A percentile compares a stretch with the other conserved stretches of the same genome.
phyloP scores from a whole-genome alignment of 2,113 vertebrate species.

The Upupa epops region DNA sequence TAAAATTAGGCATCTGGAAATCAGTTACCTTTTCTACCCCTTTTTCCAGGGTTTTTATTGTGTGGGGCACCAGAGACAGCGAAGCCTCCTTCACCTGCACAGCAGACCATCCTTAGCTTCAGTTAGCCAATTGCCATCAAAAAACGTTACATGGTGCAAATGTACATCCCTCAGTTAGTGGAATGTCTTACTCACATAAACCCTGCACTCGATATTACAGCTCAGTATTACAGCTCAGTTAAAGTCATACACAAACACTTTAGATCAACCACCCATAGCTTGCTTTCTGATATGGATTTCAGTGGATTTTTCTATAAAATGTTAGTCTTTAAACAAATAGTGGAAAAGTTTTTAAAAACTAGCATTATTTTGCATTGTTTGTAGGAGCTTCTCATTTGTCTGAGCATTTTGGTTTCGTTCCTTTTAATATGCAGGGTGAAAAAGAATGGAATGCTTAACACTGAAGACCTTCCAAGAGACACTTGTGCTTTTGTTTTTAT shows the following conservation, averaged over 20 bases:
- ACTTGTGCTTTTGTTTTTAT: neutral
- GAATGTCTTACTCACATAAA: neutral
- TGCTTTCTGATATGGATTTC: neutral
- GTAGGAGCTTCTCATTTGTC: neutral
- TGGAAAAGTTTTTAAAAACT: neutral
- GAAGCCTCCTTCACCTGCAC: neutral
- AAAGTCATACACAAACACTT: neutral
- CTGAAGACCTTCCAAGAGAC: neutral
- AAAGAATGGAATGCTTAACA: neutral
- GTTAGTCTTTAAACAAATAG: neutral
- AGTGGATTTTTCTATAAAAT: neutral
- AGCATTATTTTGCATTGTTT: neutral
- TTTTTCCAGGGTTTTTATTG: neutral
- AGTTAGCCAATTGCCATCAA: neutral
- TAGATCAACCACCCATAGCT: neutral
- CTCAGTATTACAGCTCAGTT: neutral
- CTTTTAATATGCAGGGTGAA: neutral
- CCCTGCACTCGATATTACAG: too few relatives aligned
- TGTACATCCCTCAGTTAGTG: neutral
- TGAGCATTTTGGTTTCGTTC: neutral
- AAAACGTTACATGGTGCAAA: neutral
- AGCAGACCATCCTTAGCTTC: neutral
- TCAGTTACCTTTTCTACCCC: neutral
- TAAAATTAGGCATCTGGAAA: neutral
- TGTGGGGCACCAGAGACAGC: too few relatives aligned